phyloP scores from a whole-genome alignment of 2,113 vertebrate species.

The Nipponia nippon region DNA sequence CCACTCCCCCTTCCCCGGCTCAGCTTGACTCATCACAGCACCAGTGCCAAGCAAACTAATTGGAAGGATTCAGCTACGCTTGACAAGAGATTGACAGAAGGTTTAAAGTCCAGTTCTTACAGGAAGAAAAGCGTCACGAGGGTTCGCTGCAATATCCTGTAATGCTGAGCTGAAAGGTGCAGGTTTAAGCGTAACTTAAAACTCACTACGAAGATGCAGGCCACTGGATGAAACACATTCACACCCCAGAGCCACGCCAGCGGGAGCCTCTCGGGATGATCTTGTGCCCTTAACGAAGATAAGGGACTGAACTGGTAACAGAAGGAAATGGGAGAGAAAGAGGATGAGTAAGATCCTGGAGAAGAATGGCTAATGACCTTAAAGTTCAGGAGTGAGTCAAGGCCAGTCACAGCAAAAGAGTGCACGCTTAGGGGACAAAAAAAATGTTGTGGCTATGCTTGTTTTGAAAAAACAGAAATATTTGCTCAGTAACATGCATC shows the following conservation, averaged over 20 bases:
- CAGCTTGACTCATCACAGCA: not conserved
- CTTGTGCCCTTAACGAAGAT: not conserved
- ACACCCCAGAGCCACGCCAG: not conserved
- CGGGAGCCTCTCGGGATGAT: not conserved
- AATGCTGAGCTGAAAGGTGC: not conserved
- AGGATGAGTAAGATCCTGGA: not conserved
- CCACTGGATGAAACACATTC: not conserved
- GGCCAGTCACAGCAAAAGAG: not conserved
- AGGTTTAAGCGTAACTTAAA: not conserved
- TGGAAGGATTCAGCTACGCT: not conserved
- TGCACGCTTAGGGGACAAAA: not conserved
- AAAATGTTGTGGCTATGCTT: not conserved
- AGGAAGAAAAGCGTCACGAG: not conserved
- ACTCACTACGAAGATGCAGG: not conserved
- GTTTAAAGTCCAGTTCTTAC: not conserved
- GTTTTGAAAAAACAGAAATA: not conserved
- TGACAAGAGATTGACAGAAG: not conserved
- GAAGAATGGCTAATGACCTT: not conserved
- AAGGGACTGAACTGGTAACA: not conserved
- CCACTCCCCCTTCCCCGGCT: not conserved
- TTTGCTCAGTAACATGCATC: not conserved
- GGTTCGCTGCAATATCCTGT: not conserved
- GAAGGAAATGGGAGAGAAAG: not conserved
- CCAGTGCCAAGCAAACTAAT: not conserved
- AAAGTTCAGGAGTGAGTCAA: not conserved